Evolutionary conservation across 2,888 invertebrate species (phyloP), one percentile per base, ranked within the genome.

Genomic region (Deroplatys truncata): DNA sequence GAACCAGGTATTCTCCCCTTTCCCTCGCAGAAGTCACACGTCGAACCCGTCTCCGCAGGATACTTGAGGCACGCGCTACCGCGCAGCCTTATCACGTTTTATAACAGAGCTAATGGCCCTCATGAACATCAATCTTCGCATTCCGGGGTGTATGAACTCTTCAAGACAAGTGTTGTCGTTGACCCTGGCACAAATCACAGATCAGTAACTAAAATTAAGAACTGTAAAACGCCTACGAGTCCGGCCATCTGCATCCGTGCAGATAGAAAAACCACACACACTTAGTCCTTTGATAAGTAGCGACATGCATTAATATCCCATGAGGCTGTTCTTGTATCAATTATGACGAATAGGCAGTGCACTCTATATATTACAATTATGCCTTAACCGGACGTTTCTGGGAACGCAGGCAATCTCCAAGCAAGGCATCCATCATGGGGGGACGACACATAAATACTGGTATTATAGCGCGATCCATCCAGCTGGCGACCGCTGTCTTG

Each of bases 371-470:
- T 88, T 84, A 88, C 84, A 88, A 88, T 88, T 31, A 88, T 88
- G 16, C 31, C 31, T 82, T 29, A 29, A 87, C 29, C 84, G 29
- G 84, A 35, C 84, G 56, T 82, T 88, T 88, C 88, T 88, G 84
- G 84, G 84, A 88, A 85, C n/a, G 82, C 43, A 85, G 49, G 56
- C 56, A 72, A 72, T 35, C 25, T 35, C 56, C 56, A 72, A 72
- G 43, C 35, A n/a, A 49, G 88, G 82, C 85, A 90, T 90, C 90
- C 88, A 90, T 90, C 89, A 89, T 86, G 89, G 56, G 84, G 43
- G 88, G 56, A 72, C 56, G 56, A 43, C 88, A 89, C 90, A 90
- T 89, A 90, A 89, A 90, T 89, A 90, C 88, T 85, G 72, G 86
- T 83, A 88, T 88, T 89, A 89, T 84, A n/a, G 86, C 82, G 82